Percentiles rank a stretch among this genome's conserved stretches.
phyloP scores from a whole-genome alignment of 2,888 invertebrate species.

The Deilephila porcellus region DNA sequence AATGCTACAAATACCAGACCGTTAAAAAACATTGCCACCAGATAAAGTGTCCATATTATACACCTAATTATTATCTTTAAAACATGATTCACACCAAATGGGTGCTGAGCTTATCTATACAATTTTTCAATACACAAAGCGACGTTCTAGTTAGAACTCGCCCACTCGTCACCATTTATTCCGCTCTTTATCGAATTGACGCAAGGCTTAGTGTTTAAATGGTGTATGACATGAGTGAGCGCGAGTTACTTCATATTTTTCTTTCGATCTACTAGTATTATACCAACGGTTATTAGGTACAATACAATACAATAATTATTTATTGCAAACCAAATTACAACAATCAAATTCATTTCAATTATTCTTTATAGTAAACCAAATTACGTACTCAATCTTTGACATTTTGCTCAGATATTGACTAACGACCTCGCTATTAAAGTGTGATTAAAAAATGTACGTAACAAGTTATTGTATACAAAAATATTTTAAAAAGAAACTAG shows the following conservation, averaged over 20 bases:
- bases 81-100: constrained; percentile 7
- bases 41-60: not conserved
- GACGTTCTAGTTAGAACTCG: not conserved
- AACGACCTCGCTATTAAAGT: no score
- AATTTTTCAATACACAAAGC: constrained; percentile 11
- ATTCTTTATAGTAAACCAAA: no score
- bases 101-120: constrained; percentile 9
- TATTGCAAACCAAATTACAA: no score
- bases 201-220: not conserved
- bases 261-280: no score
- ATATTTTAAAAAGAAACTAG: no score
- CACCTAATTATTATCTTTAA: not conserved
- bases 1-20: not conserved
- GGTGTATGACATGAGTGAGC: not conserved
- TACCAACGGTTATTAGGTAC: no score
- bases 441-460: no score
- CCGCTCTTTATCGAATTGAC: not conserved
- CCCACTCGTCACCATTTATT: constrained; percentile 3
- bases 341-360: no score
- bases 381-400: no score
- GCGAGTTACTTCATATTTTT: not conserved
- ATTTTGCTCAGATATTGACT: no score
- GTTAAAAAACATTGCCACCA: not conserved
- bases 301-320: no score
- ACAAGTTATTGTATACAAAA: no score